Percentiles rank a stretch among this genome's conserved stretches.
Conservation (phyloP, 1,140 invertebrate genomes). For the Potamilus streckersoni region DNA sequence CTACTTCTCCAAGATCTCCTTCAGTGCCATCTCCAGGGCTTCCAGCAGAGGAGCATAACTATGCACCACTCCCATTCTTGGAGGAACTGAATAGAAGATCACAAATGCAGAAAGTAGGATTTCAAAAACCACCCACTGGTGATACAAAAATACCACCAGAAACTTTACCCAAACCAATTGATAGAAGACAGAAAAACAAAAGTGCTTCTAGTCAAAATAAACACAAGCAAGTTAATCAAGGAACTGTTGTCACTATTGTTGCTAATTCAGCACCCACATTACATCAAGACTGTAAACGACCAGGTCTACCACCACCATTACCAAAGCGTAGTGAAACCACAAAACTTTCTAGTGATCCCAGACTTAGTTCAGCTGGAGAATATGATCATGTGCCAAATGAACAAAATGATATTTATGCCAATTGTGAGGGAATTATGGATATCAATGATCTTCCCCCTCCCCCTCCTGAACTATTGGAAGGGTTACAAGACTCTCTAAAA, state of each 20-base stretch:
- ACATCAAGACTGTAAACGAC: conserved; percentile 25
- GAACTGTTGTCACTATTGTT: conserved; percentile 19
- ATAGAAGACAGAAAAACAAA: conserved; percentile 16
- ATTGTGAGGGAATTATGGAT: conserved; percentile 58
- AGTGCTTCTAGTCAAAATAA: conserved; percentile 34
- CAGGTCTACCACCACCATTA: conserved; percentile 54
- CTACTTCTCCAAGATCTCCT: conserved; percentile 11
- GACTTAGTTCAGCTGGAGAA: conserved; percentile 11
- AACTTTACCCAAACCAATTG: conserved; percentile 38
- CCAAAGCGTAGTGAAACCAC: conserved; percentile 61
- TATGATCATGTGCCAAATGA: conserved; percentile 31
- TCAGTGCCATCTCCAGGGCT: conserved; percentile 10
- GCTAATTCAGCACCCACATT: conserved; percentile 11
- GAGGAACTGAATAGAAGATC: conserved; percentile 33
- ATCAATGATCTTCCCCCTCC: conserved; percentile 62
- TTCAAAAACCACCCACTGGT: neutral
- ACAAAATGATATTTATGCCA: conserved; percentile 43
- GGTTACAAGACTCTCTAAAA: conserved; percentile 6
- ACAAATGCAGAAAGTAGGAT: conserved; percentile 4
- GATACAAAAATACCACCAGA: conserved; percentile 33
- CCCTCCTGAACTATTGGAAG: conserved; percentile 59
- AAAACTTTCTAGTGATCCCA: conserved; percentile 41
- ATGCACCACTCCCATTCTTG: conserved; percentile 39
- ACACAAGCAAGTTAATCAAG: conserved; percentile 34
- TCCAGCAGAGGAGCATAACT: conserved; percentile 28